Evolutionary conservation across 2,888 invertebrate species (phyloP), one percentile per base, ranked within the genome.

Genomic region (Alloplasta piceator): DNA sequence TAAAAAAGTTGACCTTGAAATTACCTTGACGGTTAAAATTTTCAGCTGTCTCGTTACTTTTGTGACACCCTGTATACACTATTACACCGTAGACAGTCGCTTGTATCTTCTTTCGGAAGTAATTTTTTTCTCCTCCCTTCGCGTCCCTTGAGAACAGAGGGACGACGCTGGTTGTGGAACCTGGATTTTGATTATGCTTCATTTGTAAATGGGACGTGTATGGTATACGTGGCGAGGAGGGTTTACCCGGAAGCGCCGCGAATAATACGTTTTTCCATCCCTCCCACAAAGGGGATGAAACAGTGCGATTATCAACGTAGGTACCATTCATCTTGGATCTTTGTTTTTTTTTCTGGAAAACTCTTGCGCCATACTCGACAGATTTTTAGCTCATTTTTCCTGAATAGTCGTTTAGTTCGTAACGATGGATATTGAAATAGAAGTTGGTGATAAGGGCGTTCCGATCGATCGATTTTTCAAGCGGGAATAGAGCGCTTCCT

Each of bases 151-250:
- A 74, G 81, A 56, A 63, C 38, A 55, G n/a, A n/a, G 55, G 50
- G 74, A 78, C 50, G 60, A 63, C 66, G 52, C 16, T 58, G 61
- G 66, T 43, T n/a, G n/a, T n/a, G n/a, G 66, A n/a, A 70, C 48
- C 58, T 66, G 78, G 81, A 81, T 81, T 81, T 81, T 81, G 77
- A 81, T 81, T 78, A 77, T 77, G 55, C 70, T 78, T 81, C 81
- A 81, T 78, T 81, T 78, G 81, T 78, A 81, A 78, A 78, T 74
- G 78, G 70, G 81, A 39, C 12, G n/a, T n/a, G n/a, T n/a, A n/a
- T n/a, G 67, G 52, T 68, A 60, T 41, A 67, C 67, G 68, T 55
- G 64, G 60, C n/a, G 56, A n/a, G 39, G 56, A 43, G 72, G 64
- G 64, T 41, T 80, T 64, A 26, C 50, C 26, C 46, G 73, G 43